Percentiles rank a stretch among this genome's conserved stretches.
phyloP scores from a whole-genome alignment of 1,140 invertebrate genomes.

The Leptoteleia sp. region DNA sequence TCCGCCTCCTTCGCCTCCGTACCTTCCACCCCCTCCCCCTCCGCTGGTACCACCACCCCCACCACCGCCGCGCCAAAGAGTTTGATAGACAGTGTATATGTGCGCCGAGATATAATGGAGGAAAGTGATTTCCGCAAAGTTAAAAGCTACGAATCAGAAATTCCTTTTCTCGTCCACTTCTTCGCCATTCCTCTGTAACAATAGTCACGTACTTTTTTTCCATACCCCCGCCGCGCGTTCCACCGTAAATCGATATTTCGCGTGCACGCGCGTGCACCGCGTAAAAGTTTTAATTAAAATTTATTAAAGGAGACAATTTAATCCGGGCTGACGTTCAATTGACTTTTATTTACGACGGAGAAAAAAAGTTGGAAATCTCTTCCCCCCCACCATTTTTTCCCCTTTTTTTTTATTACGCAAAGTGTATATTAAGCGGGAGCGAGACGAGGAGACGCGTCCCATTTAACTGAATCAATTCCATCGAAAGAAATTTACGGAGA shows the following conservation, averaged over 20 bases:
- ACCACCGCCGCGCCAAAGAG: too few species aligned
- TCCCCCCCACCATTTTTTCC: too few species aligned
- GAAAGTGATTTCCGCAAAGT: constrained; percentile 81
- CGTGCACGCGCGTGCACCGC: constrained; percentile 19
- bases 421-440: neutral
- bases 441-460: neutral
- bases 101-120: constrained; percentile 76
- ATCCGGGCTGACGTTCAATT: constrained; percentile 30
- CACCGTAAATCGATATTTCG: constrained; percentile 60
- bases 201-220: constrained; percentile 57
- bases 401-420: constrained; percentile 3
- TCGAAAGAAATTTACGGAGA: neutral
- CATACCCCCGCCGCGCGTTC: constrained; percentile 8
- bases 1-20: neutral
- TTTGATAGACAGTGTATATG: constrained; percentile 55
- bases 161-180: constrained; percentile 62
- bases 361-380: constrained; percentile 3
- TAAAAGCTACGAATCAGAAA: constrained; percentile 79
- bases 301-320: constrained; percentile 34
- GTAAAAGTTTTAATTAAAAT: constrained; percentile 53
- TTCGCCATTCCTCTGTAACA: constrained; percentile 40
- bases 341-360: constrained; percentile 28
- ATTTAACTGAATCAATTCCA: neutral
- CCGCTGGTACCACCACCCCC: too few species aligned
- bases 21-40: neutral